Evolutionary conservation across 2,888 invertebrate species (phyloP), one percentile per base, ranked within the genome.

Genomic region (Dioctria linearis): DNA sequence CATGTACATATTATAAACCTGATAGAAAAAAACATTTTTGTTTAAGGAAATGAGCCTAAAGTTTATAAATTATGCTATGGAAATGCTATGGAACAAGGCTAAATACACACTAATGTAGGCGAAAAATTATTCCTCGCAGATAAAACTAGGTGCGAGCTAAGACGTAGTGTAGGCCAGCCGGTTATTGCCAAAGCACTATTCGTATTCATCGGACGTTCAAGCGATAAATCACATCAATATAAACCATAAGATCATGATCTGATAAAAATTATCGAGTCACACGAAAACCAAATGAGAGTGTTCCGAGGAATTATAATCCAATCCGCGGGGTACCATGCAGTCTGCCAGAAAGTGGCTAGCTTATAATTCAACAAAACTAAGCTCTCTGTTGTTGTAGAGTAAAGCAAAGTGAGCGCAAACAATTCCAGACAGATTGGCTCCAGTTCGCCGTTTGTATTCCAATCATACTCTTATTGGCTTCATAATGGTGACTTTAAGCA

Each of bases 131-230:
- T 57, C 57, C 25, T 57, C 8, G 11, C 8, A 57, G 5, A 57
- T 5, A 57, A 57, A 13, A 57, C 25, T 1, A 25, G 25, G 25
- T 25, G 25, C 25, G 0, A 11, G 8, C n/a, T 57, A 57, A 57
- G 57, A 57, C 57, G 57, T 57, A 57, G 57, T 57, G 57, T 57
- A 57, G 57, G 57, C 57, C n/a, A 57, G 57, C 57, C 57, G 57
- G 57, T 57, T 57, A 57, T 57, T 57, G 5, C 8, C 8, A 57
- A 57, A 57, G 5, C 57, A 3, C 25, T 5, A 5, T 57, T 57
- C 5, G n/a, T 57, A 57, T 57, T 57, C 57, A 57, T 13, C 57
- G 25, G 57, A 11, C 57, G 57, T 25, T 13, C 2, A 5, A 11
- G 57, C 57, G 8, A 13, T 57, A 57, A 57, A 57, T 57, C 57